A percentile compares a stretch with the other conserved stretches of the same genome.
These are phyloP conservation scores for Chaetorhynchus papuensis DNA, from an alignment of 2,113 vertebrate genomes.

Conservation along the genomic window DNA sequence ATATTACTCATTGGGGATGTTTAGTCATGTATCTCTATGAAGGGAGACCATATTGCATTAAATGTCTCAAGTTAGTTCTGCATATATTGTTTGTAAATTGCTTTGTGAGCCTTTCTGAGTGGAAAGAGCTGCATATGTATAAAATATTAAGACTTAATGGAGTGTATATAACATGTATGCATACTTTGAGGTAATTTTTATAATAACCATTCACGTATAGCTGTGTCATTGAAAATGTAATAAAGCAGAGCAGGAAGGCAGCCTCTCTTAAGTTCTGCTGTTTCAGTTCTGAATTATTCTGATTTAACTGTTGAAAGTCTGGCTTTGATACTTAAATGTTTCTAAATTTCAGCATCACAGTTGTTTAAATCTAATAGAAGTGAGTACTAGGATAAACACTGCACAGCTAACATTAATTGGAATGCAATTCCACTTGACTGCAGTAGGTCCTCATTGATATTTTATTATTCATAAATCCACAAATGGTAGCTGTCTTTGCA, in stretches of 20 bases:
- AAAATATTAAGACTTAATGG: constrained; percentile 8
- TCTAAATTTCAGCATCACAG: not conserved
- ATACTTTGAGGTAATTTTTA: constrained; percentile 14
- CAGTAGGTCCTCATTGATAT: not conserved
- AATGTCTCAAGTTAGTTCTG: constrained; percentile 50
- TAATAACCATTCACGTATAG: not conserved
- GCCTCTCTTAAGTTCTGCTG: not conserved
- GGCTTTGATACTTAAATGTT: not conserved
- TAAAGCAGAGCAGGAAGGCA: not conserved
- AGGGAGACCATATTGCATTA: constrained; percentile 63
- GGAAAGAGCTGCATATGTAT: not conserved
- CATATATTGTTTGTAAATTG: constrained; percentile 33
- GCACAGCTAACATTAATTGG: not conserved
- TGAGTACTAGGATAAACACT: not conserved
- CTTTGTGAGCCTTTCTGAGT: constrained; percentile 10
- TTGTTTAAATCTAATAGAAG: not conserved
- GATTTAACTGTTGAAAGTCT: not conserved
- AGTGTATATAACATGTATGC: not conserved
- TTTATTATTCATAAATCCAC: not conserved
- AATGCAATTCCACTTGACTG: not conserved
- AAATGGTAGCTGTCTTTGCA: not conserved
- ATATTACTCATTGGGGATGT: constrained; percentile 72
- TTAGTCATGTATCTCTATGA: constrained; percentile 71
- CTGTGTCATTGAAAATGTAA: not conserved
- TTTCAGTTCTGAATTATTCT: not conserved